Evolutionary conservation across 2,113 vertebrate genomes (phyloP), one percentile per base, ranked within the genome.

Genomic region (Siniperca knerii): DNA sequence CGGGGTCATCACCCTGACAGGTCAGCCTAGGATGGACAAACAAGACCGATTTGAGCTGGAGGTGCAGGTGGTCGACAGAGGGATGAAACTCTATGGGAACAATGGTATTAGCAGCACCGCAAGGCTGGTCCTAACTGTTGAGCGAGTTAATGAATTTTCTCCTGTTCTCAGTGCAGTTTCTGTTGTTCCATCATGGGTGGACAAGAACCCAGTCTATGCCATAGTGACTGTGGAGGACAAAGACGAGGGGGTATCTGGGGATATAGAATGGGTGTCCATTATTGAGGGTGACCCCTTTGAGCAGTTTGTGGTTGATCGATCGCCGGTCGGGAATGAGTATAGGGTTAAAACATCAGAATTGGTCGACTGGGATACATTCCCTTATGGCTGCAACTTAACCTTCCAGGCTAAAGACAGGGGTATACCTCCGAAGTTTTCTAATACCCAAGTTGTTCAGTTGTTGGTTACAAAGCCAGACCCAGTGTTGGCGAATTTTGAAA

Each of bases 321-420:
- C 96, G 10, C 95, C 96, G 81, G 94, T 96, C 89, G 95, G 96
- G 58, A 97, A 97, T 16, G 97, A 97, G 40, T 99, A 97, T 82
- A 96, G 95, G 92, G 95, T 99, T 68, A 98, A 97, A 93, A 96
- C 95, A 57, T 96, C 95, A 79, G 97, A 96, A 73, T 85, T 93
- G 12, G 89, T 97, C 2, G 95, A 97, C 42, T 99, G 97, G 98
- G 95, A 96, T 76, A 93, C 72, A 82, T 96, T 97, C 81, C 96
- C 97, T 0, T 96, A 97, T 35, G 97, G 97, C 73, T 97, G 94
- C 85, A 99, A 99, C 67, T 94, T 99, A 73, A 99, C 98, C 25
- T 95, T 99, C 10, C 98, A 99, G 93, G 98, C 98, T 2, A 98
- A 97, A 95, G 98, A 99, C 93, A 96, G 96, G 77, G 98, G 98